A percentile compares a stretch with the other conserved stretches of the same genome.
phyloP scores from a whole-genome alignment of 2,888 invertebrate species.

The Cryptus viduatorius region DNA sequence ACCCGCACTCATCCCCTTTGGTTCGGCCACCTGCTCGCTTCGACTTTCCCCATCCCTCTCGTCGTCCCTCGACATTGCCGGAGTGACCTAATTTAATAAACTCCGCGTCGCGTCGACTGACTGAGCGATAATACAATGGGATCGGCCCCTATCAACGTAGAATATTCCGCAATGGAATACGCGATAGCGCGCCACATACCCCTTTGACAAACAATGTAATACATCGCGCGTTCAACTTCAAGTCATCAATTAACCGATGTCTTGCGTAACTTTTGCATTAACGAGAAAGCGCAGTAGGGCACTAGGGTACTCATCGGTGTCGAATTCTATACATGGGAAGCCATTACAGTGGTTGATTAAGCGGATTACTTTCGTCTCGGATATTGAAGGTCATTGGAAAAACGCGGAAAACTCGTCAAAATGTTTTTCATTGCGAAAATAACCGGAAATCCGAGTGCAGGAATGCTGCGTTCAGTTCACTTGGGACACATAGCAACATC shows the following conservation, averaged over 20 bases:
- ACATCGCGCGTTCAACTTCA: background rate
- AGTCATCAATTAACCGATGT: background rate
- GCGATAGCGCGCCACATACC: background rate
- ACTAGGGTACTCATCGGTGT: background rate
- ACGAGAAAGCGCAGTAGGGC: background rate
- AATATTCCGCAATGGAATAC: background rate
- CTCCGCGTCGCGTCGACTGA: constrained; percentile 29
- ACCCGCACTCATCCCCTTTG: background rate
- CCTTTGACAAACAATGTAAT: background rate
- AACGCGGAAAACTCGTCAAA: constrained; percentile 11
- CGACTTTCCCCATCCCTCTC: constrained; percentile 3
- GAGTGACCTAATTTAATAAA: constrained; percentile 58
- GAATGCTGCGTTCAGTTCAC: background rate
- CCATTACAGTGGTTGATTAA: constrained; percentile 4
- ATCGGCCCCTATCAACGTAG: background rate
- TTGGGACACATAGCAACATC: no score
- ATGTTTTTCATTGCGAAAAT: background rate
- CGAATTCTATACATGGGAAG: background rate
- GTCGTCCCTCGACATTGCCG: constrained; percentile 24
- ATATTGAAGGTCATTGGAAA: constrained; percentile 5
- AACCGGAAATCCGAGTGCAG: background rate
- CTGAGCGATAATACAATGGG: constrained; percentile 13
- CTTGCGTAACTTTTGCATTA: background rate
- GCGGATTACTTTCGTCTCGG: constrained; percentile 2
- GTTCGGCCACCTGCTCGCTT: constrained; percentile 40